phyloP scores from a whole-genome alignment of 2,888 invertebrate genomes.

The Ochlodes sylvanus region DNA sequence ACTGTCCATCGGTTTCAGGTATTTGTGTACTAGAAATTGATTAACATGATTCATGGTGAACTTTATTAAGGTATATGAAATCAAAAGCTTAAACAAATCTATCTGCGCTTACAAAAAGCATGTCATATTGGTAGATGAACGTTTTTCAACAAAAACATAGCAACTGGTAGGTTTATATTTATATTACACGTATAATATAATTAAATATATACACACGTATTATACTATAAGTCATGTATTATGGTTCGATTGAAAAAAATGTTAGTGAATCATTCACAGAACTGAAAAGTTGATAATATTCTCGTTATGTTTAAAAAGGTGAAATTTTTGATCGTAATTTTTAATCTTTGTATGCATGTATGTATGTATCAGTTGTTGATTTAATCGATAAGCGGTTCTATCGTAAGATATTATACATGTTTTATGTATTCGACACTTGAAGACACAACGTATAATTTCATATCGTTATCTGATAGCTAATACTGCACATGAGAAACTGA shows the following conservation, averaged over 20 bases:
- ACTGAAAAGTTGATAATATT: slow-evolving; percentile 83
- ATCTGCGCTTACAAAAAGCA: slow-evolving; percentile 66
- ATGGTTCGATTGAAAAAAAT: slow-evolving; percentile 65
- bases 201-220: slow-evolving; percentile 45
- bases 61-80: slow-evolving; percentile 17
- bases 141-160: slow-evolving; percentile 46
- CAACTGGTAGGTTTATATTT: slow-evolving; percentile 40
- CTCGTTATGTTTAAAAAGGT: slow-evolving; percentile 80
- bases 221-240: slow-evolving; percentile 56
- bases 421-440: slow-evolving; percentile 50
- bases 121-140: slow-evolving; percentile 63
- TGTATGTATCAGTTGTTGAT: slow-evolving; percentile 80
- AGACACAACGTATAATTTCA: slow-evolving; percentile 72
- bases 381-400: slow-evolving; percentile 78
- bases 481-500: slow-evolving; percentile 2
- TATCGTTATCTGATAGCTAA: slow-evolving; percentile 13
- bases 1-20: neutral
- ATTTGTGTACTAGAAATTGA: neutral
- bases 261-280: slow-evolving; percentile 84
- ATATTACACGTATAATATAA: slow-evolving; percentile 40
- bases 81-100: slow-evolving; percentile 49
- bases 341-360: slow-evolving; percentile 69
- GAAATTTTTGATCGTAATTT: slow-evolving; percentile 70
- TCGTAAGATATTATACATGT: slow-evolving; percentile 50
- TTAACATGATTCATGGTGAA: neutral